Percentiles rank a stretch among this genome's conserved stretches.
phyloP scores from a whole-genome alignment of 1,140 invertebrate genomes.

The Idris sp. region DNA sequence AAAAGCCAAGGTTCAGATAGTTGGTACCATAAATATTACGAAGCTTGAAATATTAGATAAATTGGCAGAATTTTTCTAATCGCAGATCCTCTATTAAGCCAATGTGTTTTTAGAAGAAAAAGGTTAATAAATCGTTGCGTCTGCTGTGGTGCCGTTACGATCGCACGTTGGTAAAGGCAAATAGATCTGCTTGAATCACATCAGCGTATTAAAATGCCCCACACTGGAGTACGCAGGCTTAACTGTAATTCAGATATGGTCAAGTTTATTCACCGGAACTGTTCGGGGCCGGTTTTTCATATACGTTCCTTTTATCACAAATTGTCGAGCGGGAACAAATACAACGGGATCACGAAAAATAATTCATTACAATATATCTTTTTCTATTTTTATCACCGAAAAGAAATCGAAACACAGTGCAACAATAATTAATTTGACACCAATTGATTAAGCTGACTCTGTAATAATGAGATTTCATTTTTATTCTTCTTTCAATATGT shows the following conservation, averaged over 20 bases:
- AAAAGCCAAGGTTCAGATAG: too few species aligned
- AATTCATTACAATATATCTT: conserved; percentile 36
- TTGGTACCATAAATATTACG: too few species aligned
- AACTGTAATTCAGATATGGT: conserved; percentile 61
- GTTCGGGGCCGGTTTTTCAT: conserved; percentile 54
- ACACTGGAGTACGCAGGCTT: conserved; percentile 29
- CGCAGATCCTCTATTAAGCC: conserved; percentile 14
- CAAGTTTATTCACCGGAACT: conserved; percentile 59
- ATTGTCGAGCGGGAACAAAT: conserved; percentile 47
- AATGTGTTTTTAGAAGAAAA: conserved; percentile 21
- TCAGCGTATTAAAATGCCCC: conserved; percentile 50
- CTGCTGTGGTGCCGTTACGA: conserved; percentile 47
- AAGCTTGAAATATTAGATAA: conserved; percentile 9
- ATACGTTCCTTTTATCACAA: conserved; percentile 44
- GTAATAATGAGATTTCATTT: too few species aligned
- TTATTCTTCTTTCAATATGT: too few species aligned
- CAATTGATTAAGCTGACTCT: too few species aligned
- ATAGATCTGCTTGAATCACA: conserved; percentile 44
- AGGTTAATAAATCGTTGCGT: conserved; percentile 47
- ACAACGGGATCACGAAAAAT: conserved; percentile 46
- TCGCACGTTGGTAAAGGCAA: conserved; percentile 44
- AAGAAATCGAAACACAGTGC: conserved; percentile 18
- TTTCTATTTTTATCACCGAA: conserved; percentile 22
- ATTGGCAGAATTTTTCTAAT: neutral
- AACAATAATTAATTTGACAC: too few species aligned